Evolutionary conservation across 2,888 invertebrate genomes (phyloP), one percentile per base, ranked within the genome.

Genomic region (Actias luna): DNA sequence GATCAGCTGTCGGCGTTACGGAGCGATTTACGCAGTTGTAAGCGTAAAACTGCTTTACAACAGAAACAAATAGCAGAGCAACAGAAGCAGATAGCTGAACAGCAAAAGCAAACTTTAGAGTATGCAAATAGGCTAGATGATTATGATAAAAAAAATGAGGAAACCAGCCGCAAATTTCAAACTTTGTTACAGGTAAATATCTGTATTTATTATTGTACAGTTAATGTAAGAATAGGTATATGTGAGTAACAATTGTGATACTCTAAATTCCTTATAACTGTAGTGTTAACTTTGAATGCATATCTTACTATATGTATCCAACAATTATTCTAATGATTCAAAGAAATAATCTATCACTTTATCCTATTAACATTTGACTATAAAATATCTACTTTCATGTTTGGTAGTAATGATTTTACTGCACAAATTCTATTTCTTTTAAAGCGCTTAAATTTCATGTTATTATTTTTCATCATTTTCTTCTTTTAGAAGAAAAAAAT

Each of bases 131-230:
- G 97, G n/a, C 93, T 97, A 67, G 97, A 98, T 76, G 97, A 97
- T 77, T 96, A 97, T 74, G 97, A 97, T 77, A 97, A 97, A 87
- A 98, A 98, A 82, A 97, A 97, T 82, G 98, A 98, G 79, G 97
- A 97, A 83, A 97, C 96, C 66, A 96, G 97, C 60, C 94, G 97
- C 64, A 98, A 98, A 88, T 97, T 97, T 89, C 97, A 97, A 81
- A 97, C 97, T 65, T 91, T 98, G 70, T 89, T 98, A 76, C 96
- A 96, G 94, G 96, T 96, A 65, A 36, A 36, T 27, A 39, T 33
- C 25, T 52, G 18, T 14, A 50, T n/a, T n/a, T 46, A 59, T 39
- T 14, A 42, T 46, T 5, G 18, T 58, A 14, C 50, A 29, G 36
- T 46, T 22, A 33, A 33, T 50, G 3, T 35, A 35, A 36, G 18